Evolutionary conservation across 2,797 vertebrate species (phyloP).

Genomic region (Sebastolobus alascanus): DNA sequence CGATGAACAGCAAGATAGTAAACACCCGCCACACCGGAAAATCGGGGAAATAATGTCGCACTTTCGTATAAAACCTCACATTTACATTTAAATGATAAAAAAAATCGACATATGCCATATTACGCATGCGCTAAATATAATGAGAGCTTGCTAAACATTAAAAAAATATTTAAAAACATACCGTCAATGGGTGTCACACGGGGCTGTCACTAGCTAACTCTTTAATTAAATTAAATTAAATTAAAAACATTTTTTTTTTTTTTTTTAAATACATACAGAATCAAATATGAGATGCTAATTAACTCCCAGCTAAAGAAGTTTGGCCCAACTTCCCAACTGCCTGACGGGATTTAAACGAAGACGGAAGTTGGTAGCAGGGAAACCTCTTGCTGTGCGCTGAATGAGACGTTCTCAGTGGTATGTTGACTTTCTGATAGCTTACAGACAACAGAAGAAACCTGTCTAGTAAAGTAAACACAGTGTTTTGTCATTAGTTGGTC

Average conservation of each 20-base stretch:
- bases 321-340: background rate
- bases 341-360: slow-evolving; percentile 21
- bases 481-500: accelerated
- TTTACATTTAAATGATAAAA: background rate
- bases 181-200: background rate
- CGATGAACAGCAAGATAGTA: slow-evolving; percentile 39
- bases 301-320: background rate
- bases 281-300: accelerated
- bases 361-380: slow-evolving; percentile 40
- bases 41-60: background rate
- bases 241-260: too few relatives aligned
- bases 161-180: background rate
- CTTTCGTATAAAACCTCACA: background rate
- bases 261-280: background rate
- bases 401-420: background rate
- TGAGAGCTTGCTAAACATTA: too few relatives aligned
- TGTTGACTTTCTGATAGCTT: background rate
- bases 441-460: background rate
- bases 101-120: background rate
- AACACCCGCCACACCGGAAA: background rate
- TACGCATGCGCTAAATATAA: background rate
- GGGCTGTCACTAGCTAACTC: accelerated
- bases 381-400: background rate
- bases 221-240: too few relatives aligned
- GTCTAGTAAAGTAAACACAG: background rate